Base-by-base conservation (phyloP, 2,797 vertebrate genomes). In the Sphaeramia orbicularis region DNA sequence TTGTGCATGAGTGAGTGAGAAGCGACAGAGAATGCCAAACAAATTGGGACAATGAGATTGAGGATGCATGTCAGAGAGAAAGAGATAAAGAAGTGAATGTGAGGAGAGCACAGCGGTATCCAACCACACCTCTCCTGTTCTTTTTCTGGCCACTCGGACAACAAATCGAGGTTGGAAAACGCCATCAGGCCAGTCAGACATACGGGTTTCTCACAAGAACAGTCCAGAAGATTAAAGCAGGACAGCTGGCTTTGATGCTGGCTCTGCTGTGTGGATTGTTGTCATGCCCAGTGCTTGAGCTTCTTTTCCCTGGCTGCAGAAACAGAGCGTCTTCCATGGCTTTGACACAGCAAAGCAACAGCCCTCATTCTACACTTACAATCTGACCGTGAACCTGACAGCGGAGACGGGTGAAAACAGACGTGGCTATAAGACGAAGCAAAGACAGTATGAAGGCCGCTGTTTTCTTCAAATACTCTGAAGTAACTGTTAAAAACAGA, bases 221-320 rank as follows among this genome's bases (percentile, higher is more conserved):
- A 9, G 54, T 60, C 67, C 66, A 75, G 72, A 52, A 73, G 78
- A 90, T 86, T 81, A 84, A 81, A 83, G 79, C 38, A 14, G 69
- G 65, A 64, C 74, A 69, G 65, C 65, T 71, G 76, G 71, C 65
- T 78, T 54, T 83, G 81, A 79, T 71, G 74, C 68, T 35, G 76
- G 43, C 52, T 51, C 56, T 49, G 54, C 67, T 86, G 66, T 48
- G 63, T 18, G 52, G 62, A 65, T 58, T 74, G 78, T 71, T 80
- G 71, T 65, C 72, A 59, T 79, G 74, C 74, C 70, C 60, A 24
- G 41, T 47, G 19, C 65, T 75, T n/a, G 0, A 81, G 63, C 55
- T 66, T 64, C 35, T 67, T 43, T 71, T 58, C 49, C 15, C 44
- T 64, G 71, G 70, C 56, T 58, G 50, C 56, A 77, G 54, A 80